Conservation (phyloP, 2,888 invertebrate genomes). For the Tachystola acroxantha region DNA sequence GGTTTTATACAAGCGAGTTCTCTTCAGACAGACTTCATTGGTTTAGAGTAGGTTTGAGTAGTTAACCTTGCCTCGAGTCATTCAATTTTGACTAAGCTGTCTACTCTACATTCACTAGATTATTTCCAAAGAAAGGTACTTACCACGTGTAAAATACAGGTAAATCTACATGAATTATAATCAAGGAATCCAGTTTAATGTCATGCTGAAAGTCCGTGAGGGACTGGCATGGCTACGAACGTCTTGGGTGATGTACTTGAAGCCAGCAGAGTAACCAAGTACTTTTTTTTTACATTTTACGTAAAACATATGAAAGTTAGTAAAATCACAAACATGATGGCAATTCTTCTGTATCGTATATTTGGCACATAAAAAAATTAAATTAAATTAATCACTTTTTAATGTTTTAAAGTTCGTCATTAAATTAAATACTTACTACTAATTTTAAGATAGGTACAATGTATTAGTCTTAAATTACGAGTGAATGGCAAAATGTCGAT, state of each 20-base stretch:
- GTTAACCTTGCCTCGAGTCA: slow-evolving; percentile 36
- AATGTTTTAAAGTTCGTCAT: neutral
- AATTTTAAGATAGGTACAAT: neutral
- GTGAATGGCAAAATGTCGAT: slow-evolving; percentile 1
- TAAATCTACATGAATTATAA: no score
- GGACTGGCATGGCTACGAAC: no score
- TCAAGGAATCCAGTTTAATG: no score
- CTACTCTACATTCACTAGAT: slow-evolving; percentile 15
- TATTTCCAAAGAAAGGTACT: neutral
- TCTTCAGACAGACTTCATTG: slow-evolving; percentile 9
- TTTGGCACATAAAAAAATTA: neutral
- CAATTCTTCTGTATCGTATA: no score
- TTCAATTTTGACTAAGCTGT: slow-evolving; percentile 16
- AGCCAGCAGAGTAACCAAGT: no score
- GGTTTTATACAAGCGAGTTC: slow-evolving; percentile 30
- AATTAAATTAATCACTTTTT: neutral
- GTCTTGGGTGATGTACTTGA: no score
- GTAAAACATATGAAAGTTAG: no score
- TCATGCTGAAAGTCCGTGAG: no score
- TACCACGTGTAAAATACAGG: no score
- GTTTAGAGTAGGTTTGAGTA: slow-evolving; percentile 13
- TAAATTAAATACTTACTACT: neutral
- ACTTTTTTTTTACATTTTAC: no score
- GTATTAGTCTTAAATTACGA: neutral
- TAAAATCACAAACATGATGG: no score